These are phyloP conservation scores for Pogonocichla stellata DNA, from an alignment of 2,113 vertebrate genomes.

Conservation along the genomic window DNA sequence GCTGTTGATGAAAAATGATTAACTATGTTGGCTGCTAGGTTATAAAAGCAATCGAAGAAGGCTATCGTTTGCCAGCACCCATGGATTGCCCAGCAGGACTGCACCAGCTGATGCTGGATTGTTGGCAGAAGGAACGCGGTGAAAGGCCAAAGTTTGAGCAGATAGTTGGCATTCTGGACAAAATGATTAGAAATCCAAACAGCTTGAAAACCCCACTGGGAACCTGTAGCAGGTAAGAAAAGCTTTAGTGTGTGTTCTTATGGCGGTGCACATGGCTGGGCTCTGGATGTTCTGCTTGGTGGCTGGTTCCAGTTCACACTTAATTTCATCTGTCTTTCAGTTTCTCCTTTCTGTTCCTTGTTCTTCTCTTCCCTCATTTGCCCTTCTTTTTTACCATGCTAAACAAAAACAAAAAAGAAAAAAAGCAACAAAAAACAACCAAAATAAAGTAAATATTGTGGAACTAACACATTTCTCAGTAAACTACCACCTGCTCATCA, in stretches of 20 bases:
- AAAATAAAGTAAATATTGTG: not conserved
- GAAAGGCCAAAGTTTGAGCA: slow-evolving; percentile 99
- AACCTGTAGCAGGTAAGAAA: slow-evolving; percentile 92
- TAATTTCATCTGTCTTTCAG: not conserved
- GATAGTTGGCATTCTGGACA: slow-evolving; percentile 96
- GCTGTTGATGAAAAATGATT: slow-evolving; percentile 5
- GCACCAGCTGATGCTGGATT: slow-evolving; percentile 98
- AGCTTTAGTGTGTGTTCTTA: not conserved
- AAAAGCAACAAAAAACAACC: not conserved
- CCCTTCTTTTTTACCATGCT: not conserved
- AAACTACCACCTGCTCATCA: not conserved
- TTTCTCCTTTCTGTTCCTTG: not conserved
- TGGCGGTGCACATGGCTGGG: not conserved
- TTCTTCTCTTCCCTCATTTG: not conserved
- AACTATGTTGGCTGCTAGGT: slow-evolving; percentile 79
- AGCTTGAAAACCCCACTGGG: slow-evolving; percentile 95
- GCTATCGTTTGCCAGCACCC: slow-evolving; percentile 95
- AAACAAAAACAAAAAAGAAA: not conserved
- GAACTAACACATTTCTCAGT: not conserved
- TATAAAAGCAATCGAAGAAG: slow-evolving; percentile 99
- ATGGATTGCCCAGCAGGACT: slow-evolving; percentile 98
- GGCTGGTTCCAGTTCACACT: slow-evolving; percentile 8
- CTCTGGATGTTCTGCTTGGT: slow-evolving; percentile 30
- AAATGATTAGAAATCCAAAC: slow-evolving; percentile 99
- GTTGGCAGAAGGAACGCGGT: slow-evolving; percentile 96